These are phyloP conservation scores for Cerceris rybyensis DNA, from an alignment of 2,888 invertebrate genomes.

Conservation along the genomic window DNA sequence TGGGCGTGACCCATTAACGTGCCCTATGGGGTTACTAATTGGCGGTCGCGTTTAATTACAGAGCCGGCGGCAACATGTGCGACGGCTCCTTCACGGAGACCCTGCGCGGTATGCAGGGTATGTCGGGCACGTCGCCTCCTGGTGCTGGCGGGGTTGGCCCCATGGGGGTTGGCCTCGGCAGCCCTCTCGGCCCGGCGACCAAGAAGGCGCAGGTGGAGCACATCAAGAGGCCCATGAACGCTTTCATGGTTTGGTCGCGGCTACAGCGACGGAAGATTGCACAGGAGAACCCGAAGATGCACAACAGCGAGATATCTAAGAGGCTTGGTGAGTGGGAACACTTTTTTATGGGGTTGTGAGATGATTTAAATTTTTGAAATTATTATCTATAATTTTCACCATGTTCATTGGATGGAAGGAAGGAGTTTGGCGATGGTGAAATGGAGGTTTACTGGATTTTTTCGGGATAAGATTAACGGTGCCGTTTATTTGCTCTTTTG, in stretches of 20 bases:
- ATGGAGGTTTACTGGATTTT: no score
- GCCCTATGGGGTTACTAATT: constrained; percentile 48
- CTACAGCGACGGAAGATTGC: constrained; percentile 96
- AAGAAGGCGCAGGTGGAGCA: constrained; percentile 90
- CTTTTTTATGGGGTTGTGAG: not conserved
- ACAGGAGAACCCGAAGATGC: constrained; percentile 99
- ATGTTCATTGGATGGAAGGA: no score
- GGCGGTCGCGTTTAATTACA: constrained; percentile 79
- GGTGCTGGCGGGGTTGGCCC: constrained; percentile 83
- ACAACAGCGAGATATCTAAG: constrained; percentile 98
- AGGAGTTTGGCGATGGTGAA: no score
- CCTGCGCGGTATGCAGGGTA: constrained; percentile 85
- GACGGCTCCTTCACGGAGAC: constrained; percentile 86
- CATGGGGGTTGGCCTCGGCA: constrained; percentile 82
- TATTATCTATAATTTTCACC: not conserved
- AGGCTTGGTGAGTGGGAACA: constrained; percentile 87
- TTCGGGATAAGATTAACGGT: no score
- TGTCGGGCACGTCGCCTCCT: constrained; percentile 83
- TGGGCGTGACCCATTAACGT: constrained; percentile 50
- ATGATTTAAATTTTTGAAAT: not conserved
- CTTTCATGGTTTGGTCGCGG: constrained; percentile 99
- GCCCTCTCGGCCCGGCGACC: constrained; percentile 82
- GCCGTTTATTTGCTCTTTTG: no score
- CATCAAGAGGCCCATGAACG: constrained; percentile 99
- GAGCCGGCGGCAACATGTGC: constrained; percentile 90